These are phyloP conservation scores for Drosophila austrosaltans DNA, from an alignment of 2,888 invertebrate genomes.

Conservation along the genomic window DNA sequence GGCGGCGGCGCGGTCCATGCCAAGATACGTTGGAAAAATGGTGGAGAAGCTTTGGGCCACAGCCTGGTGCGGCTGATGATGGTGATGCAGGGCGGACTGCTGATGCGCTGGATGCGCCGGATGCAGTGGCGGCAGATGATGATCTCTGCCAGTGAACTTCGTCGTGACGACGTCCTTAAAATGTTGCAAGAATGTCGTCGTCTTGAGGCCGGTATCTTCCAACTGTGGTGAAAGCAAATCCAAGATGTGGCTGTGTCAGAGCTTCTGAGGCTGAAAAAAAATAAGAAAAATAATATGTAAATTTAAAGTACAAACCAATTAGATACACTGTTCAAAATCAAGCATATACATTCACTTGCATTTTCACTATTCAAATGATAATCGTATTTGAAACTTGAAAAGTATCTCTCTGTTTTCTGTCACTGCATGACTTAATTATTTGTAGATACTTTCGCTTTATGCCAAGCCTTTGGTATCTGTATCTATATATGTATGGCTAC, in stretches of 20 bases:
- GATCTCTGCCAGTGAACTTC: conserved; percentile 82
- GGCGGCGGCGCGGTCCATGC: conserved; percentile 82
- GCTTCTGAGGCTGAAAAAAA: conserved; percentile 58
- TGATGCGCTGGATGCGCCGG: conserved; percentile 78
- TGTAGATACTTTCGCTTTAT: conserved; percentile 4
- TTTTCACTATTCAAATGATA: not conserved
- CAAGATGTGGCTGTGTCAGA: conserved; percentile 74
- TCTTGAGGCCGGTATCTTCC: conserved; percentile 83
- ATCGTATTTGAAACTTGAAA: not conserved
- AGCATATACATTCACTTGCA: not conserved
- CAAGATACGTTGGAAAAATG: conserved; percentile 83
- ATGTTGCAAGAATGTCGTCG: conserved; percentile 83
- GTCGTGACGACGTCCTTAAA: conserved; percentile 84
- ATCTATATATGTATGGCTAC: conserved; percentile 47
- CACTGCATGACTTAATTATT: not conserved
- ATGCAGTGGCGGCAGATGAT: conserved; percentile 81
- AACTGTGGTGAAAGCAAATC: conserved; percentile 78
- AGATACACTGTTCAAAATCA: not conserved
- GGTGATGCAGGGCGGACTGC: conserved; percentile 77
- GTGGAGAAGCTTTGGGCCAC: conserved; percentile 82
- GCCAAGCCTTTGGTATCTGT: conserved; percentile 13
- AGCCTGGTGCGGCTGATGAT: conserved; percentile 82
- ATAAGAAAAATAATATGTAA: not conserved
- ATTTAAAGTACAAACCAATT: not conserved
- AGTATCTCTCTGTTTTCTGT: not conserved